Percentiles rank a stretch among this genome's conserved stretches.
These are phyloP conservation scores for Sphyrna mokarran DNA, from an alignment of 2,113 vertebrate genomes.

Conservation along the genomic window DNA sequence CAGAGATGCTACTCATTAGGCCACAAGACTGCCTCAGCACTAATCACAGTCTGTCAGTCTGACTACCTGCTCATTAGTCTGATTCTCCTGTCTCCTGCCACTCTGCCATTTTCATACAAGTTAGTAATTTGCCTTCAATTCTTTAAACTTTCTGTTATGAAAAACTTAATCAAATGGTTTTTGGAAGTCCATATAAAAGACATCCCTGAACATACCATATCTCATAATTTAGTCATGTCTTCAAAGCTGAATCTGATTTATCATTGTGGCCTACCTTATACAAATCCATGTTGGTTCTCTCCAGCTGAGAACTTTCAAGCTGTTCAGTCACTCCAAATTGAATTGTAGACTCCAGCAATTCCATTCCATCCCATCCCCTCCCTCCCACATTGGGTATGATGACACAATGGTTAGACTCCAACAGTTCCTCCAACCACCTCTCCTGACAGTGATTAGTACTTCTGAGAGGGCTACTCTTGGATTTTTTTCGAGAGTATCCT, in stretches of 20 bases:
- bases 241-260: neutral
- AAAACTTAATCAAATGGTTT: neutral
- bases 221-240: neutral
- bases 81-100: neutral
- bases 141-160: neutral
- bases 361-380: too few relatives aligned
- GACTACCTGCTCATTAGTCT: neutral
- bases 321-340: neutral
- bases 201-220: neutral
- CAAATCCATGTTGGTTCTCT: neutral
- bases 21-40: too few relatives aligned
- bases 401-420: too few relatives aligned
- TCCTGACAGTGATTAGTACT: too few relatives aligned
- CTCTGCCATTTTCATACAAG: neutral
- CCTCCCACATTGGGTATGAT: too few relatives aligned
- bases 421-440: too few relatives aligned
- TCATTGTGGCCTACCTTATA: neutral
- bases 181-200: neutral
- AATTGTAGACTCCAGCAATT: neutral
- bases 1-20: too few relatives aligned
- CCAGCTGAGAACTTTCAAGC: neutral
- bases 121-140: neutral
- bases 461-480: too few relatives aligned
- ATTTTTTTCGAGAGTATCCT: too few relatives aligned
- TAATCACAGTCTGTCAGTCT: neutral